Conservation (phyloP, 2,888 invertebrate genomes). For the Eulithis prunata region DNA sequence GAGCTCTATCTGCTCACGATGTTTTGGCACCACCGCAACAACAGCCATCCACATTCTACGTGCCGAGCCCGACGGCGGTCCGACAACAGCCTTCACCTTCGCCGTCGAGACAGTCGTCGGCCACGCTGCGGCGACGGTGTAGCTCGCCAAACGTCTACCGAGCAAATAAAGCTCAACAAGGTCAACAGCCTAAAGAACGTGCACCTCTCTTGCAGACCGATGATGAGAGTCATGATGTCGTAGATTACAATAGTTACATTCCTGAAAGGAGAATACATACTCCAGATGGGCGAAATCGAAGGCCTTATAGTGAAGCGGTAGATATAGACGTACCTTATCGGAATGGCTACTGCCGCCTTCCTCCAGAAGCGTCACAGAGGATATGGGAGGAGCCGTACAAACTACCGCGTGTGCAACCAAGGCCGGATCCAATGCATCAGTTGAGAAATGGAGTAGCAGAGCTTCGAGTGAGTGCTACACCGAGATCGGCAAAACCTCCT, state of each 20-base stretch:
- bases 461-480: constrained; percentile 74
- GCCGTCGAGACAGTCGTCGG: constrained; percentile 64
- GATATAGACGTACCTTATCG: constrained; percentile 71
- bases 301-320: constrained; percentile 79
- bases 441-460: constrained; percentile 73
- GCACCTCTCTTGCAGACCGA: constrained; percentile 68
- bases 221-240: constrained; percentile 73
- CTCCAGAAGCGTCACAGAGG: constrained; percentile 61
- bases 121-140: constrained; percentile 70
- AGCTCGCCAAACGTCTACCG: constrained; percentile 79
- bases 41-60: constrained; percentile 87
- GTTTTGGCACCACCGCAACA: constrained; percentile 84
- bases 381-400: constrained; percentile 79
- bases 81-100: constrained; percentile 77
- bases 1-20: constrained; percentile 88
- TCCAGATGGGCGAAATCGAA: constrained; percentile 63
- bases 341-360: constrained; percentile 71
- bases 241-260: constrained; percentile 66
- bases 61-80: constrained; percentile 85
- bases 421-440: constrained; percentile 74
- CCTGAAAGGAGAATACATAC: constrained; percentile 67
- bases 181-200: constrained; percentile 57
- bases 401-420: constrained; percentile 71
- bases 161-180: constrained; percentile 55
- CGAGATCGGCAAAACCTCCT: constrained; percentile 70